A percentile compares a stretch with the other conserved stretches of the same genome.
Conservation (phyloP, 2,113 vertebrate genomes). For the Macaca fascicularis region T2T-MFA8v1.1 NC_088375.1:187543001-187543500, state of each 20-base stretch:
- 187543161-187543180: too few relatives aligned
- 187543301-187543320: slow-evolving; percentile 14
- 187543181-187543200: too few relatives aligned
- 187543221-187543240: too few relatives aligned
- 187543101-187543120: too few relatives aligned
- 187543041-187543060: too few relatives aligned
- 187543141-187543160: too few relatives aligned
- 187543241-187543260: not conserved
- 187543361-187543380: not conserved
- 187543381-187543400: not conserved
- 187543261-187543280: not conserved
- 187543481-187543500: not conserved
- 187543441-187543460: not conserved
- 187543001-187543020: too few relatives aligned
- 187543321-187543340: not conserved
- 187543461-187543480: not conserved
- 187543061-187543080: too few relatives aligned
- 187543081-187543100: too few relatives aligned
- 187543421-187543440: not conserved
- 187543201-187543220: too few relatives aligned
- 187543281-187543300: not conserved
- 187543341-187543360: not conserved
- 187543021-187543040: too few relatives aligned
- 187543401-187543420: not conserved
- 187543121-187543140: too few relatives aligned